Evolutionary conservation across 1,140 invertebrate genomes (phyloP).

Genomic region (Orius insidiosus): DNA sequence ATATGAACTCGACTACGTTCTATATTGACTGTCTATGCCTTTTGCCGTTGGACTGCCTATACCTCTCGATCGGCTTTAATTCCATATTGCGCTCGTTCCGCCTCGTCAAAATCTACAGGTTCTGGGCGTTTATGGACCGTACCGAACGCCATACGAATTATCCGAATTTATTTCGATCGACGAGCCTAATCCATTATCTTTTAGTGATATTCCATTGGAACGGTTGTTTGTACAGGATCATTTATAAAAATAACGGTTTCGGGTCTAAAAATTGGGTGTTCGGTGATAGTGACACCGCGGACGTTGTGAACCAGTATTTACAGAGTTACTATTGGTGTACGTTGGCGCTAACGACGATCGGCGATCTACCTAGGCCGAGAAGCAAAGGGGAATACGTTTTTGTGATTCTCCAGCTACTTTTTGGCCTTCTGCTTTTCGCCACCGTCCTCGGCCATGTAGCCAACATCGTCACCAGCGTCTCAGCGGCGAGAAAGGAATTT

Average conservation of each 20-base stretch:
- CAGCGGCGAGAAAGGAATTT: conserved; percentile 84
- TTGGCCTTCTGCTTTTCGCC: conserved; percentile 78
- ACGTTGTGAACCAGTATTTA: conserved; percentile 85
- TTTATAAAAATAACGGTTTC: conserved; percentile 85
- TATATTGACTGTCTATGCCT: conserved; percentile 97
- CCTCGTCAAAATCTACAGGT: conserved; percentile 89
- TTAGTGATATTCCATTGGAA: conserved; percentile 99
- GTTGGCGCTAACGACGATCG: conserved; percentile 81
- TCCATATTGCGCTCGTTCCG: conserved; percentile 92
- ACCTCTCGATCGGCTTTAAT: conserved; percentile 94
- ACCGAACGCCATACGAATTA: conserved; percentile 98
- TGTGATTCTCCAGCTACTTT: conserved; percentile 75
- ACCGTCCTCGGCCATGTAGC: conserved; percentile 86
- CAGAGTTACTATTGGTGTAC: conserved; percentile 98
- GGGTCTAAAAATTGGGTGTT: conserved; percentile 83
- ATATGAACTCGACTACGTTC: conserved; percentile 97
- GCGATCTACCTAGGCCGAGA: conserved; percentile 52
- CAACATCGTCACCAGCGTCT: conserved; percentile 89
- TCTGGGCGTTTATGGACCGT: conserved; percentile 96
- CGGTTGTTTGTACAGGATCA: conserved; percentile 91
- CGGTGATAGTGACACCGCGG: conserved; percentile 58
- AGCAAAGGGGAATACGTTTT: conserved; percentile 84
- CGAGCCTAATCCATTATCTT: conserved; percentile 84
- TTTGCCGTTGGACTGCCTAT: conserved; percentile 92
- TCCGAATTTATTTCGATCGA: conserved; percentile 90